Base-by-base conservation (phyloP, 1,140 invertebrate species). In the Campodea augens region DNA sequence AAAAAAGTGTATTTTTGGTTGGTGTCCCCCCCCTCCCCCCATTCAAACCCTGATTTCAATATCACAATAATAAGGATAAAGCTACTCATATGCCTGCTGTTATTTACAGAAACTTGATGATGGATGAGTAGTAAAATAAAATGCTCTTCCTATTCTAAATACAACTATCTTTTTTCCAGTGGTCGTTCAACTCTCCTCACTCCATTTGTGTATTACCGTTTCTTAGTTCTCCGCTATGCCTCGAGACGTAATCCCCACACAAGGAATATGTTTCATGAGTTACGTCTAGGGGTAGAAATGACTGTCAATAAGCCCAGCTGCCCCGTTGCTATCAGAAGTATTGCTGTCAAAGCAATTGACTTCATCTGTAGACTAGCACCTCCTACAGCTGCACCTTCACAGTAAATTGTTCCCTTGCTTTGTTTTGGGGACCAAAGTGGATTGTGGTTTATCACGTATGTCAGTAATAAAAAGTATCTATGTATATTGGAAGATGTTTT, bases 171-270 rank as follows among this genome's bases (percentile, higher is more conserved):
- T 53, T 54, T 55, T 72, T 74, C 41, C 67, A 92, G 89, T 55
- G 87, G 87, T 7, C 75, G 78, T 59, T 79, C 78, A 54, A 80
- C 79, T 42, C 60, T 93, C 18, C 65, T 96, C 49, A 81, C 89
- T 25, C 88, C 89, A 27, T 81, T 96, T 59, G 73, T 93, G 40
- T 98, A 96, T 66, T 96, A 93, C 64, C 85, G 92, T 56, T 97
- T 97, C 63, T 65, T 97, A 46, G 73, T 75, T 37, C 63, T 91
- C 55, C 76, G 92, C 40, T 90, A 96, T 64, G 66, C 78, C 27
- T 96, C 90, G 4, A 73, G 85, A 45, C 78, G 92, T 54, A 98
- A 98, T 72, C 90, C 90, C 0, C 92, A 90, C 64, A 92, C 85
- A 20, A 76, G 87, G 49, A 85, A 81, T 51, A 78, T 88, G 59